Evolutionary conservation across 1,140 invertebrate genomes (phyloP), one percentile per base, ranked within the genome.

Genomic region (Drosophila ogumai): DNA sequence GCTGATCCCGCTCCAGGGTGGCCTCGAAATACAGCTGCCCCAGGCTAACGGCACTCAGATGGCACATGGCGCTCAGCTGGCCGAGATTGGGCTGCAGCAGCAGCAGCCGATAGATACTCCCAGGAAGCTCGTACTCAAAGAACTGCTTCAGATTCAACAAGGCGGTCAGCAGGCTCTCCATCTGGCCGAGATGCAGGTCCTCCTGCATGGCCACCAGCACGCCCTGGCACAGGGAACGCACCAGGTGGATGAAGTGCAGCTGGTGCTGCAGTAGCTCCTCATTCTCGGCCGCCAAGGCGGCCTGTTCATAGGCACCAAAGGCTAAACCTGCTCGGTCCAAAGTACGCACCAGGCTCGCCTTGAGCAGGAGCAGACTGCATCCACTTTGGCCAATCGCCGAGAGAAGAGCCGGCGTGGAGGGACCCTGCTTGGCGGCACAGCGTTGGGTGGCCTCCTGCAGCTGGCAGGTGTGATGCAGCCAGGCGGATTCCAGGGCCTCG

Each of bases 231-330:
- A 88, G 90, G 13, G 74, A 25, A 9, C 77, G 65, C 25, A 88
- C 78, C 10, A 90, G 9, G 8, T 91, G 67, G 3, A 91, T 58
- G 31, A 82, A 80, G 40, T 78, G 63, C 36, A 91, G 12, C 44
- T 91, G 90, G 3, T 91, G 84, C n/a, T 71, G 63, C 12, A 74
- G 34, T 31, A 91, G 9, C 9, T 58, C 74, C 0, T 49, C 25
- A 13, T 80, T 77, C 8, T 82, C 47, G 0, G 10, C 46, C 0
- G 15, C 46, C 12, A 90, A 0, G 0, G 90, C 81, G 0, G 40
- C 36, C 32, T 65, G 44, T 31, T 91, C 88, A 47, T 80, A 85
- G n/a, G 50, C 28, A 1, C 56, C 38, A 1, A 91, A 91, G 0
- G 61, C 55, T 2, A 3, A 46, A 0, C 65, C 88, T 1, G 72